Evolutionary conservation across 2,113 vertebrate species (phyloP).

Genomic region (Solea solea): DNA sequence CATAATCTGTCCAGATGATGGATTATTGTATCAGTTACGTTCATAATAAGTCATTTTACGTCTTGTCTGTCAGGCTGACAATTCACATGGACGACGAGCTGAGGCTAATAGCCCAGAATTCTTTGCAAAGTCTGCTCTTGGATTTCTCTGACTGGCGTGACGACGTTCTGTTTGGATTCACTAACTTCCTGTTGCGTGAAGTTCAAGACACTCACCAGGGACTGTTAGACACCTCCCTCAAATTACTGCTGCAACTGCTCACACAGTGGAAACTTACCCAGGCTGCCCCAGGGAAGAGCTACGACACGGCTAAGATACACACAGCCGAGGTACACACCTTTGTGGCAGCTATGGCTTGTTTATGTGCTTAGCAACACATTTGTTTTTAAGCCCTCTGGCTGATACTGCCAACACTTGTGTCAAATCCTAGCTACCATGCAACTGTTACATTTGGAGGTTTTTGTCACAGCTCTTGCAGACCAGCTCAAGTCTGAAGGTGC

Average conservation of each 20-base stretch:
- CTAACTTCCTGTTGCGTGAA: constrained; percentile 93
- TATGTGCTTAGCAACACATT: not conserved
- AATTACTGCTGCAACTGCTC: constrained; percentile 93
- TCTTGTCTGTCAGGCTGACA: constrained; percentile 83
- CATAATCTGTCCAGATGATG: too few species aligned
- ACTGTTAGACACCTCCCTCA: constrained; percentile 91
- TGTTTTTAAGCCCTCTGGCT: not conserved
- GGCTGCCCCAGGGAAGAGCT: constrained; percentile 84
- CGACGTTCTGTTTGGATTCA: constrained; percentile 94
- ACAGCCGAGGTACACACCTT: constrained; percentile 83
- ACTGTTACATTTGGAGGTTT: not conserved
- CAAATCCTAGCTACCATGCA: not conserved
- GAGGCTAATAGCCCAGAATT: constrained; percentile 95
- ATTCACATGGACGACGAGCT: constrained; percentile 99
- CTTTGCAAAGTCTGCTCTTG: constrained; percentile 93
- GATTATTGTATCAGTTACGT: not conserved
- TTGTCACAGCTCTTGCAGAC: constrained; percentile 81
- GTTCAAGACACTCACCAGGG: constrained; percentile 93
- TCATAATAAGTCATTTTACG: not conserved
- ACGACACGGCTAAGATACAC: constrained; percentile 82
- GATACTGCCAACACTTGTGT: not conserved
- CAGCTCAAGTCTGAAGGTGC: constrained; percentile 79
- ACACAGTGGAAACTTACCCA: constrained; percentile 94
- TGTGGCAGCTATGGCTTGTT: not conserved
- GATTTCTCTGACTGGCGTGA: constrained; percentile 97